Percentiles rank a stretch among this genome's conserved stretches.
phyloP scores from a whole-genome alignment of 2,888 invertebrate species.

The Nymphalis urticae region DNA sequence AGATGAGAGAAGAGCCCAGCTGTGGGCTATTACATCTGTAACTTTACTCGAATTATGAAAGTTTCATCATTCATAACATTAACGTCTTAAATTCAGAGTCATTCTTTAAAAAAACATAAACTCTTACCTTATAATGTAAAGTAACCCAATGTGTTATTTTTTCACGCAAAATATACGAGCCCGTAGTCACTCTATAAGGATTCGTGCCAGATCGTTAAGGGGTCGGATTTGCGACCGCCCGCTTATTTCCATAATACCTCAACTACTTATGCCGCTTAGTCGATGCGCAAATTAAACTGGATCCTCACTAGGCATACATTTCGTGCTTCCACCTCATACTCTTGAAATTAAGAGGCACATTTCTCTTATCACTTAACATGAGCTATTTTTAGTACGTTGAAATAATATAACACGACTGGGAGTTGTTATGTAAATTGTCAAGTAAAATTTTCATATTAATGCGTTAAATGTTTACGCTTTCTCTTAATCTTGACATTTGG shows the following conservation, averaged over 20 bases:
- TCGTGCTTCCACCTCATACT: slow-evolving; percentile 22
- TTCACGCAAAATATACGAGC: slow-evolving; percentile 7
- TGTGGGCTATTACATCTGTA: no score
- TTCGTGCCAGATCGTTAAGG: slow-evolving; percentile 52
- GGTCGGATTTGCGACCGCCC: slow-evolving; percentile 54
- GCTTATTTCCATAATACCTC: slow-evolving; percentile 50
- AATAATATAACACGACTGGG: slow-evolving; percentile 11
- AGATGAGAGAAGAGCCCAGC: no score
- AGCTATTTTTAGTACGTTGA: slow-evolving; percentile 21
- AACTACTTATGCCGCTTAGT: slow-evolving; percentile 46
- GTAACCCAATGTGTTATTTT: background rate
- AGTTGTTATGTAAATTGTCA: background rate
- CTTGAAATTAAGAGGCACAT: slow-evolving; percentile 31
- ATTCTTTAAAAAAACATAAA: background rate
- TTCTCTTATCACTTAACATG: slow-evolving; percentile 31
- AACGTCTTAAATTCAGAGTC: no score
- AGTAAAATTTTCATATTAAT: background rate
- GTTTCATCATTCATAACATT: no score
- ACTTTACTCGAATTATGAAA: no score
- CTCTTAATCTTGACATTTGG: background rate
- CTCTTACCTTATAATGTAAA: background rate
- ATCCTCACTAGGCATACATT: slow-evolving; percentile 29
- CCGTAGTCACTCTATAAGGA: slow-evolving; percentile 25
- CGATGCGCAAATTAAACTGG: slow-evolving; percentile 38
- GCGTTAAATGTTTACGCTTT: background rate